Conservation (phyloP, 2,888 invertebrate genomes). For the Stictocephala bisonia region DNA sequence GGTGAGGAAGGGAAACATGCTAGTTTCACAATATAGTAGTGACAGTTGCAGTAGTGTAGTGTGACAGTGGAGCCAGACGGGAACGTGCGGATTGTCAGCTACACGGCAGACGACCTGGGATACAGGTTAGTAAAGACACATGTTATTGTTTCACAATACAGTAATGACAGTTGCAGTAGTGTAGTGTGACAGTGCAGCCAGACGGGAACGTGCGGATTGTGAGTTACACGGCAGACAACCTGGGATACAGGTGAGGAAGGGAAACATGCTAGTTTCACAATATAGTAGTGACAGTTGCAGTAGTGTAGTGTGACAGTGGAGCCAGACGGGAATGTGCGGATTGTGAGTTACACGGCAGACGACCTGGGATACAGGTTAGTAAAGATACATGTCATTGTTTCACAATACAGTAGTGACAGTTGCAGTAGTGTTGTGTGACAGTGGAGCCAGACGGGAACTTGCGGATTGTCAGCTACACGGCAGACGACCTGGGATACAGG, state of each 20-base stretch:
- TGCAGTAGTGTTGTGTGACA: too few species aligned
- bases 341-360: constrained; percentile 75
- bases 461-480: constrained; percentile 72
- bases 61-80: constrained; percentile 75
- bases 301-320: too few species aligned
- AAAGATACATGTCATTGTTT: too few species aligned
- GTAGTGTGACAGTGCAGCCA: too few species aligned
- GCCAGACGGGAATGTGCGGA: constrained; percentile 71
- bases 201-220: constrained; percentile 72
- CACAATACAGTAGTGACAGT: too few species aligned
- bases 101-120: constrained; percentile 74
- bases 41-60: too few species aligned
- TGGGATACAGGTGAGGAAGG: constrained; percentile 76
- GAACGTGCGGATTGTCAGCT: constrained; percentile 70
- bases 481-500: constrained; percentile 77
- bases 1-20: too few species aligned
- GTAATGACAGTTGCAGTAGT: too few species aligned
- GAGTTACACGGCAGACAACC: constrained; percentile 73
- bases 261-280: too few species aligned
- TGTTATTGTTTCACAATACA: too few species aligned
- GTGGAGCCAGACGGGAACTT: constrained; percentile 73
- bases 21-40: too few species aligned
- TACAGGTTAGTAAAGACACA: constrained; percentile 72
- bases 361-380: constrained; percentile 74
- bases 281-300: too few species aligned